These are phyloP conservation scores for Sinotaia quadrata DNA, from an alignment of 2,888 invertebrate species.

Conservation along the genomic window DNA sequence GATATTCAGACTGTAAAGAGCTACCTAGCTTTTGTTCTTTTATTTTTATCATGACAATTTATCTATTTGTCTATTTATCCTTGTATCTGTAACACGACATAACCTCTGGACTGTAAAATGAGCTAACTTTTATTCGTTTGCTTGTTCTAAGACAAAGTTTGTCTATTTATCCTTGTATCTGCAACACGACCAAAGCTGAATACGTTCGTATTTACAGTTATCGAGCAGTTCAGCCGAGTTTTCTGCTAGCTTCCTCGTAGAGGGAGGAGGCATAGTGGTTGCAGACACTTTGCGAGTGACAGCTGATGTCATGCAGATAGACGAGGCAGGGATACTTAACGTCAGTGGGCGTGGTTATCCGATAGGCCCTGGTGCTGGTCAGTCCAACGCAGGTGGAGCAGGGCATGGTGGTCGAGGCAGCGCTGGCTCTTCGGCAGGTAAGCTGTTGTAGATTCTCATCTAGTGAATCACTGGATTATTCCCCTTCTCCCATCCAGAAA, in stretches of 20 bases:
- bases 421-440: conserved; percentile 32
- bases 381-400: conserved; percentile 41
- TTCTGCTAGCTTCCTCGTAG: conserved; percentile 43
- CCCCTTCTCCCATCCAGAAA: neutral
- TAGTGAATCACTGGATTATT: neutral
- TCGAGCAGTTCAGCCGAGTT: conserved; percentile 4
- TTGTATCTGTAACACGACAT: too few relatives aligned
- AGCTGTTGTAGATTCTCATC: neutral
- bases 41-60: too few relatives aligned
- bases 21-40: too few relatives aligned
- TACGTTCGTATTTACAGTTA: conserved; percentile 39
- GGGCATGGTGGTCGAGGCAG: conserved; percentile 53
- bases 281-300: conserved; percentile 42
- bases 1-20: too few relatives aligned
- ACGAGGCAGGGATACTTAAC: conserved; percentile 44
- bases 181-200: too few relatives aligned
- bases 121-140: too few relatives aligned
- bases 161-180: too few relatives aligned
- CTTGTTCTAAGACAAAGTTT: too few relatives aligned
- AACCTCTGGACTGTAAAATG: too few relatives aligned
- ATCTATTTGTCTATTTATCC: too few relatives aligned
- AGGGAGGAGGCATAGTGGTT: conserved; percentile 48
- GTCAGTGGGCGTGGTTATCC: conserved; percentile 44
- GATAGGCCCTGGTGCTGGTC: conserved; percentile 44
- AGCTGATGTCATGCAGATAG: conserved; percentile 46